These are phyloP conservation scores for Argya squamiceps DNA, from an alignment of 2,797 vertebrate genomes.

Conservation along the genomic window DNA sequence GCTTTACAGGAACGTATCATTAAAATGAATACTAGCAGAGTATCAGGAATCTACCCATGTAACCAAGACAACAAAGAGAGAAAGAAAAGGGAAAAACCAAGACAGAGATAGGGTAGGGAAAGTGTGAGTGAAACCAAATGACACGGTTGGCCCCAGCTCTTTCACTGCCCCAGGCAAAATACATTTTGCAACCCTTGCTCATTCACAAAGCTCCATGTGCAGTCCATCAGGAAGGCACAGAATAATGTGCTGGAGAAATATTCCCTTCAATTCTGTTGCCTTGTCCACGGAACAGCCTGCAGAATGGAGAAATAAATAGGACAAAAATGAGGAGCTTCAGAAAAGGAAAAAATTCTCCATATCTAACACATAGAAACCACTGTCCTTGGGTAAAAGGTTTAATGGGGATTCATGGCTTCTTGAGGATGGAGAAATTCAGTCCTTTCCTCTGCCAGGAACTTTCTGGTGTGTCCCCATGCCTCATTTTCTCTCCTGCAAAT, in stretches of 20 bases:
- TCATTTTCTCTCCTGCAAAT: not conserved
- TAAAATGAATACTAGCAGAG: constrained; percentile 75
- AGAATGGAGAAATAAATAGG: not conserved
- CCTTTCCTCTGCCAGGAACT: not conserved
- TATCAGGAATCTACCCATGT: constrained; percentile 71
- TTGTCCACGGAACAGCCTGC: not conserved
- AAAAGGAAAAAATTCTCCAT: not conserved
- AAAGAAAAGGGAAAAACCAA: constrained; percentile 54
- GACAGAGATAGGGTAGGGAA: constrained; percentile 53
- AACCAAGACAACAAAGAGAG: constrained; percentile 80
- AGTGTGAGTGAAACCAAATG: constrained; percentile 3
- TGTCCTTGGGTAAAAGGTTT: not conserved
- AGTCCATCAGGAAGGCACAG: not conserved
- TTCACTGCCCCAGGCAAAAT: constrained; percentile 57
- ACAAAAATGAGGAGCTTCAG: not conserved
- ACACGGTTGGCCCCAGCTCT: constrained; percentile 34
- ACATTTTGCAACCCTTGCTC: constrained; percentile 18
- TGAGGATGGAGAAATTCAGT: not conserved
- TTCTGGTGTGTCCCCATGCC: not conserved
- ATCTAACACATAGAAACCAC: not conserved
- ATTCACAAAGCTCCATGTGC: not conserved
- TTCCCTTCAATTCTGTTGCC: not conserved
- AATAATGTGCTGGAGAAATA: constrained; percentile 1
- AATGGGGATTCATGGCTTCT: not conserved
- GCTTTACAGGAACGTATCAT: constrained; percentile 73